These are phyloP conservation scores for Maniola jurtina DNA, from an alignment of 1,140 invertebrate species.

Conservation along the genomic window DNA sequence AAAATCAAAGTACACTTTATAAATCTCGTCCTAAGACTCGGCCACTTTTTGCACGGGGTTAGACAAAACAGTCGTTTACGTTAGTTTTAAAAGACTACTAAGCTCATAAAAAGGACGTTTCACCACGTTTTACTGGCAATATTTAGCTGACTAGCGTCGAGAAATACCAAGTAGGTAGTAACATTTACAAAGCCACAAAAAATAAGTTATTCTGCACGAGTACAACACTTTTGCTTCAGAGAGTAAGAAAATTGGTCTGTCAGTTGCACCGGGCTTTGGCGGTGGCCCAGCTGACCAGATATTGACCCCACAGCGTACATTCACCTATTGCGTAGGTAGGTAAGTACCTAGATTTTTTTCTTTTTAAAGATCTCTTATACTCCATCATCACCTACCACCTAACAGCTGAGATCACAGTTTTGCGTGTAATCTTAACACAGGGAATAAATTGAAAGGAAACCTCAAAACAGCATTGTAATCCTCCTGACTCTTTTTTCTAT, in stretches of 20 bases:
- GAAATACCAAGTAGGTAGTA: not conserved
- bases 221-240: slow-evolving; percentile 23
- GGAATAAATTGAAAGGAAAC: no score
- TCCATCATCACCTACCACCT: no score
- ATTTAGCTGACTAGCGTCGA: not conserved
- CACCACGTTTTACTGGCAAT: not conserved
- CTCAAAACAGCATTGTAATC: no score
- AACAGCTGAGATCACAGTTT: no score
- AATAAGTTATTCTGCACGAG: slow-evolving; percentile 20
- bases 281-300: slow-evolving; percentile 12
- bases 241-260: slow-evolving; percentile 26
- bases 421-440: no score
- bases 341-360: not conserved
- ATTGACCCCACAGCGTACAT: slow-evolving; percentile 2
- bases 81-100: not conserved
- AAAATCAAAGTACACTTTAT: no score
- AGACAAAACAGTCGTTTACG: no score
- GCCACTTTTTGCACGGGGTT: no score
- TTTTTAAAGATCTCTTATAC: not conserved
- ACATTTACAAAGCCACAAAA: not conserved
- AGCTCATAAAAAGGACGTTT: not conserved
- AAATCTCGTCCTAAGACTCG: no score
- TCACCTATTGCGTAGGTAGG: not conserved
- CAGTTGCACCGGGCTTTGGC: slow-evolving; percentile 11
- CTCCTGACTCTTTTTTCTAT: no score